Evolutionary conservation across 2,113 vertebrate species (phyloP).

Genomic region (Rhinichthys klamathensis): DNA sequence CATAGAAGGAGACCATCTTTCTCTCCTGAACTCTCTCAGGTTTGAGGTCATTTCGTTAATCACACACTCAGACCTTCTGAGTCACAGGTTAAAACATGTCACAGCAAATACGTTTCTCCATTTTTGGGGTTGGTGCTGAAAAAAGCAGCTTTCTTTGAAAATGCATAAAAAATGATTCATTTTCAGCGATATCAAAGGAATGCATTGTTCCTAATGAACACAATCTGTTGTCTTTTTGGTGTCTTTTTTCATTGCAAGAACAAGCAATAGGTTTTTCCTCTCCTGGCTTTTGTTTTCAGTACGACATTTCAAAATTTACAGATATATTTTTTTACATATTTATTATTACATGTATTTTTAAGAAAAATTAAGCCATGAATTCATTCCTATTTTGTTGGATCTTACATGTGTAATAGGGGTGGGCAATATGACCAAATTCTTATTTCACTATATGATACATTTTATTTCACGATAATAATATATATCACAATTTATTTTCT

Average conservation of each 20-base stretch:
- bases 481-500: too few species aligned
- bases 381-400: background rate
- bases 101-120: conserved; percentile 29
- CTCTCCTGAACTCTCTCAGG: conserved; percentile 41
- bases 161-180: background rate
- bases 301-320: background rate
- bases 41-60: conserved; percentile 35
- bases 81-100: conserved; percentile 35
- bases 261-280: background rate
- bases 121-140: background rate
- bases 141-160: conserved; percentile 38
- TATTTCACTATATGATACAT: too few species aligned
- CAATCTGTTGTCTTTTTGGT: background rate
- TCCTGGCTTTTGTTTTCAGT: background rate
- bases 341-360: background rate
- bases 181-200: background rate
- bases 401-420: background rate
- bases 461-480: too few species aligned
- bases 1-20: conserved; percentile 44
- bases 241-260: background rate
- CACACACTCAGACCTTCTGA: conserved; percentile 35
- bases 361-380: background rate
- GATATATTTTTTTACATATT: background rate
- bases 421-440: too few species aligned
- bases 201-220: background rate